phyloP scores from a whole-genome alignment of 2,113 vertebrate genomes.

The Naja naja region DNA sequence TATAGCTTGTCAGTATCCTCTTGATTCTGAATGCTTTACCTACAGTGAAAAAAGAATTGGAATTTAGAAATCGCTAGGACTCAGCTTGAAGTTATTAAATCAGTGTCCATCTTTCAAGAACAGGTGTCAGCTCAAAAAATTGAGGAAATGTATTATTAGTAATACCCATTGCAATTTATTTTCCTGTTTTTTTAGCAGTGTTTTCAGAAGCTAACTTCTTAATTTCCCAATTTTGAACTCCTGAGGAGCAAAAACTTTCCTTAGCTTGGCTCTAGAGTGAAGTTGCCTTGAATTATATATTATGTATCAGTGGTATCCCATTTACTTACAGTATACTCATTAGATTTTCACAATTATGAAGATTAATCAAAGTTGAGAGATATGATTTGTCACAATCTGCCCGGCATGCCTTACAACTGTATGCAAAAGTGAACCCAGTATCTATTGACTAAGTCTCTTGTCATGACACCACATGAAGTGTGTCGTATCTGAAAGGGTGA shows the following conservation, averaged over 20 bases:
- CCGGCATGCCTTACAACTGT: not conserved
- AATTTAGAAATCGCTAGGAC: not conserved
- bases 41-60: not conserved
- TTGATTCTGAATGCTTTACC: not conserved
- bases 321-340: not conserved
- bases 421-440: not conserved
- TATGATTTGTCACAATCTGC: not conserved
- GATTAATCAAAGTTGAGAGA: not conserved
- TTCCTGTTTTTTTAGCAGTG: not conserved
- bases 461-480: not conserved
- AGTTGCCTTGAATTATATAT: not conserved
- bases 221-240: not conserved
- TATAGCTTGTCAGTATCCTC: not conserved
- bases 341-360: not conserved
- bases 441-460: not conserved
- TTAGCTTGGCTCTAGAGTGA: not conserved
- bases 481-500: not conserved
- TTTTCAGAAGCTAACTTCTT: not conserved
- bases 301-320: not conserved
- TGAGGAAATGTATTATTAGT: not conserved
- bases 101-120: not conserved
- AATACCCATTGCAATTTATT: not conserved
- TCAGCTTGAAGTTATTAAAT: not conserved
- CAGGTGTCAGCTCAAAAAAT: not conserved
- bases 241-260: not conserved